Evolutionary conservation across 23 tunicate genomes (phyloP).

Genomic region (Trididemnum nubilum): DNA sequence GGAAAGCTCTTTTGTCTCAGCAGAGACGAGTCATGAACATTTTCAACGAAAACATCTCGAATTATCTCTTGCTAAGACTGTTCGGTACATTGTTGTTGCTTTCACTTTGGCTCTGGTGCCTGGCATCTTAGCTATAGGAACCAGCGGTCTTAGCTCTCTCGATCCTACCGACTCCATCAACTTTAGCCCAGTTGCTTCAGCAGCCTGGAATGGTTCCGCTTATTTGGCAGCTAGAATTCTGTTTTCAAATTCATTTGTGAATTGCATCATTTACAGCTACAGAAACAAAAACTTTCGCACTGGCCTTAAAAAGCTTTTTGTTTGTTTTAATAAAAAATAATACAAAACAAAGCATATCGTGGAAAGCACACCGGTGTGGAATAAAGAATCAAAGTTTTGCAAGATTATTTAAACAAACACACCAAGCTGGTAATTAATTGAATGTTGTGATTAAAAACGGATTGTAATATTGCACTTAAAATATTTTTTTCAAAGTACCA

Average conservation of each 20-base stretch:
- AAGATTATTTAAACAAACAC: too few relatives aligned
- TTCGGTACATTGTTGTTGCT: conserved; percentile 27
- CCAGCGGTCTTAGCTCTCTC: not conserved
- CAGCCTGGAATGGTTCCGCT: conserved; percentile 37
- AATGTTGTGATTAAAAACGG: too few relatives aligned
- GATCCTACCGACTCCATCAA: conserved; percentile 6
- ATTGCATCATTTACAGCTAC: conserved; percentile 42
- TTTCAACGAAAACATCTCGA: too few relatives aligned
- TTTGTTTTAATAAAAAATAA: too few relatives aligned
- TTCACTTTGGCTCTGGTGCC: conserved; percentile 36
- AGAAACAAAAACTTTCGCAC: conserved; percentile 20
- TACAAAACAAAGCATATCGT: too few relatives aligned
- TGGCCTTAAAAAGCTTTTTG: too few relatives aligned
- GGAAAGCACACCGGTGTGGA: too few relatives aligned
- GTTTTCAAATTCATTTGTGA: conserved; percentile 45
- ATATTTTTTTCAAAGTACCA: too few relatives aligned
- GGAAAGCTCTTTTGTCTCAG: not conserved
- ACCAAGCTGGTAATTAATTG: too few relatives aligned
- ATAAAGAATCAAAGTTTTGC: too few relatives aligned
- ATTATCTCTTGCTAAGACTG: conserved; percentile 14
- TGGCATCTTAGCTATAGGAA: conserved; percentile 17
- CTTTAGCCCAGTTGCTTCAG: conserved; percentile 32
- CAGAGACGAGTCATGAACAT: too few relatives aligned
- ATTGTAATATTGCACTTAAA: too few relatives aligned
- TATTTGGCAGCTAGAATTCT: conserved; percentile 33